These are phyloP conservation scores for Galbula dea DNA, from an alignment of 2,113 vertebrate species.

Conservation along the genomic window DNA sequence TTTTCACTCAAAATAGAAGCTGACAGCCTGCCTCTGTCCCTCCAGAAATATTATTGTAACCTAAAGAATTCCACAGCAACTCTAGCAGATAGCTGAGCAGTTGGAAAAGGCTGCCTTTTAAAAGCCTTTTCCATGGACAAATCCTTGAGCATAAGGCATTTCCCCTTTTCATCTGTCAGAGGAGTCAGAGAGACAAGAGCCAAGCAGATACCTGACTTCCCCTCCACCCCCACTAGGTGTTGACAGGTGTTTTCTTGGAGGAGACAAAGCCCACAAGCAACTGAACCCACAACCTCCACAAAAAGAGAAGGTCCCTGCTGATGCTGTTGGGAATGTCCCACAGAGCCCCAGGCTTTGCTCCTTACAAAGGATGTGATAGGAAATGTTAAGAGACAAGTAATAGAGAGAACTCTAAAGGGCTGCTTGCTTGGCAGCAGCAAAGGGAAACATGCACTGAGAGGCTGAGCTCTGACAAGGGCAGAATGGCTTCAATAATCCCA, in stretches of 20 bases:
- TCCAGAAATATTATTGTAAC: conserved; percentile 52
- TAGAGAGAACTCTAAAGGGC: conserved; percentile 10
- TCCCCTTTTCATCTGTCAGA: neutral
- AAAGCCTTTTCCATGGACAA: neutral
- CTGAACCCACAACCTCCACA: neutral
- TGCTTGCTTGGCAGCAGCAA: neutral
- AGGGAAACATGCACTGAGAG: neutral
- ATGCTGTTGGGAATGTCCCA: neutral
- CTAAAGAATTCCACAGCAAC: conserved; percentile 35
- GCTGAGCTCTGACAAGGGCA: neutral
- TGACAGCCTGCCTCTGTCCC: conserved; percentile 60
- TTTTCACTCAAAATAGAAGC: conserved; percentile 64
- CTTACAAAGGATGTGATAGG: neutral
- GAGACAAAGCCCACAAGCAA: neutral
- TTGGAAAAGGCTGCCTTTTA: neutral
- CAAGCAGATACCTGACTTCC: neutral
- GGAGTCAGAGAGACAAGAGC: neutral
- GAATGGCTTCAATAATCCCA: conserved; percentile 54
- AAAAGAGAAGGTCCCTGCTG: neutral
- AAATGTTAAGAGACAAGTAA: conserved; percentile 28
- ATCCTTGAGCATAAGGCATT: neutral
- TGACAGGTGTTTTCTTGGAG: neutral
- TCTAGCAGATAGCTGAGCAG: neutral
- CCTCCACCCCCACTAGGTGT: neutral
- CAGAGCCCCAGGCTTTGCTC: neutral